phyloP scores from a whole-genome alignment of 1,140 invertebrate genomes.

The Lepidurus couesii region DNA sequence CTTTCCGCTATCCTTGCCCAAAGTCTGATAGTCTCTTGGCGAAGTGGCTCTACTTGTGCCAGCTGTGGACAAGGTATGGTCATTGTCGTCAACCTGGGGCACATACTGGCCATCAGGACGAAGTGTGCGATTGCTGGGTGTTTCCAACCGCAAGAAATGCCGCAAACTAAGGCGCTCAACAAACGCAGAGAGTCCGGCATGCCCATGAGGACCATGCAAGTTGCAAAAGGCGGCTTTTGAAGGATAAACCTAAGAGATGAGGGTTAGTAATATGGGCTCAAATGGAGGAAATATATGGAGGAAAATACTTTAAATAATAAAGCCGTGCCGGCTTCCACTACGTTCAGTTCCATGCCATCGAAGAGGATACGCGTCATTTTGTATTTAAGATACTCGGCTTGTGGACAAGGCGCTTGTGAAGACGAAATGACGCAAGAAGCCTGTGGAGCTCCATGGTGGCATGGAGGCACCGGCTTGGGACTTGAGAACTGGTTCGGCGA shows the following conservation, averaged over 20 bases:
- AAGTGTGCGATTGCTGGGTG: slow-evolving; percentile 53
- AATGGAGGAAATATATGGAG: slow-evolving; percentile 19
- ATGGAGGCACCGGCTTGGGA: slow-evolving; percentile 66
- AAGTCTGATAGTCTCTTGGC: neutral
- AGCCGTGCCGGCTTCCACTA: slow-evolving; percentile 81
- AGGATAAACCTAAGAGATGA: slow-evolving; percentile 61
- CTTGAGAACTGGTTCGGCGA: slow-evolving; percentile 80
- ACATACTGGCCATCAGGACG: slow-evolving; percentile 67
- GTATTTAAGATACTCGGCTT: slow-evolving; percentile 89
- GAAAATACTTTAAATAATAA: slow-evolving; percentile 70
- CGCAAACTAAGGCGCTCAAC: slow-evolving; percentile 69
- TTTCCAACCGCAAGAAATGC: slow-evolving; percentile 48
- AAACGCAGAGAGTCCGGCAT: slow-evolving; percentile 80
- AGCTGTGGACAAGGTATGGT: neutral
- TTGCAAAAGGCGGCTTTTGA: slow-evolving; percentile 86
- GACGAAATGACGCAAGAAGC: slow-evolving; percentile 36
- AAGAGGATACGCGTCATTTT: slow-evolving; percentile 83
- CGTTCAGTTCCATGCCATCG: slow-evolving; percentile 83
- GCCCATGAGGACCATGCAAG: slow-evolving; percentile 82
- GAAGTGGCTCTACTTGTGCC: neutral
- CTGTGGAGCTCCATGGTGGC: slow-evolving; percentile 63
- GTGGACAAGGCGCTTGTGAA: slow-evolving; percentile 58
- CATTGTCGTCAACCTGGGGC: slow-evolving; percentile 40
- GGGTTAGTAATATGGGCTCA: neutral
- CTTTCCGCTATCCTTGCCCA: neutral